These are phyloP conservation scores for Thamnophis sirtalis DNA, from an alignment of 2,113 vertebrate species.

Conservation along the genomic window DNA sequence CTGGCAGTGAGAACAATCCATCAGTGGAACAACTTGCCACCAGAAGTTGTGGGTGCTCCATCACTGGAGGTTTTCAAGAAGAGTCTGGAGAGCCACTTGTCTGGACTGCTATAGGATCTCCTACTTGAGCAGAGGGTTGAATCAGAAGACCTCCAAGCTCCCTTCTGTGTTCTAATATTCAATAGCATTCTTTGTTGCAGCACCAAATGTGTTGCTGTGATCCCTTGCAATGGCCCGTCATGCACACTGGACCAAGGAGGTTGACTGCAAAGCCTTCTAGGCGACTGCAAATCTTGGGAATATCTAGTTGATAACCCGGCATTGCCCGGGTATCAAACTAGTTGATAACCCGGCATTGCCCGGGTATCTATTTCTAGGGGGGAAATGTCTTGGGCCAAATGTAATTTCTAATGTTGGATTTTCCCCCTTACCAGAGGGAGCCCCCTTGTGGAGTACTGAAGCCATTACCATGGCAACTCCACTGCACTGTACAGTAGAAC, in stretches of 20 bases:
- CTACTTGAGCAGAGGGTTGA: not conserved
- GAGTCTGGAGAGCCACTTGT: not conserved
- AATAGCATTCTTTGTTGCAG: not conserved
- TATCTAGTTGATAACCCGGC: no score
- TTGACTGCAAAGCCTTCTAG: not conserved
- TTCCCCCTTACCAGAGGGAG: no score
- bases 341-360: no score
- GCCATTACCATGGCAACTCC: no score
- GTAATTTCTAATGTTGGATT: no score
- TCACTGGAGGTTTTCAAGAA: not conserved
- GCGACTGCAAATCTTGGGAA: not conserved
- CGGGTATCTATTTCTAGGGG: no score
- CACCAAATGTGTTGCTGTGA: not conserved
- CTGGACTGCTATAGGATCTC: not conserved
- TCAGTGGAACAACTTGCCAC: not conserved
- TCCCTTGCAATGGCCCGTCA: not conserved
- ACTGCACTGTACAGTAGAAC: no score
- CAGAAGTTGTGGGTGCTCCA: not conserved
- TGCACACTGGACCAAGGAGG: not conserved
- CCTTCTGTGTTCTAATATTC: not conserved
- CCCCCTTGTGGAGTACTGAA: no score
- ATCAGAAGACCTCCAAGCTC: not conserved
- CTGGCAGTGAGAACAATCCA: not conserved
- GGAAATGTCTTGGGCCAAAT: no score
- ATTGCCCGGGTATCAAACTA: no score